phyloP scores from a whole-genome alignment of 2,797 vertebrate genomes.

The Sylvilagus floridanus region DNA sequence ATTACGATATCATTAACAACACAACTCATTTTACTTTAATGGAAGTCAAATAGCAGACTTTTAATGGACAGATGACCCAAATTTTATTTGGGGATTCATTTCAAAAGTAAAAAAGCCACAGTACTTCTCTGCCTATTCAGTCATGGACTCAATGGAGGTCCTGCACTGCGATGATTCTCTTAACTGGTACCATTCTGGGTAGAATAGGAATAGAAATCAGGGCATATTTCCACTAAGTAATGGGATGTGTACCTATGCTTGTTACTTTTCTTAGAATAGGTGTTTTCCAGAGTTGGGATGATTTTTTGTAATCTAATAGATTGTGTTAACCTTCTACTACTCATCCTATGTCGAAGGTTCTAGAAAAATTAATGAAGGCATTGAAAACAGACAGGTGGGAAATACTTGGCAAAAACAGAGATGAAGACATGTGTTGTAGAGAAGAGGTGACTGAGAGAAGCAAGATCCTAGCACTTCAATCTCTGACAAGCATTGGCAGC shows the following conservation, averaged over 20 bases:
- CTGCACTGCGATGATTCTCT: background rate
- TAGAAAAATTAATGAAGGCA: background rate
- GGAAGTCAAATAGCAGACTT: background rate
- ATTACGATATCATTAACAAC: constrained; percentile 28
- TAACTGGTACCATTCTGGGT: background rate
- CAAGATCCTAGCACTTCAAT: background rate
- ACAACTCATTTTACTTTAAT: constrained; percentile 39
- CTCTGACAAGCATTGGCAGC: background rate
- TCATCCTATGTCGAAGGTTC: background rate
- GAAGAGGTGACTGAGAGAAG: background rate
- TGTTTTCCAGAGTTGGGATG: background rate
- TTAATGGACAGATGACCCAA: constrained; percentile 10
- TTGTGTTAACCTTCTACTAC: background rate
- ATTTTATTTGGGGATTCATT: constrained; percentile 16
- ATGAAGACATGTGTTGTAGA: background rate
- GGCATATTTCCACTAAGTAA: background rate
- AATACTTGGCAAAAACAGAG: background rate
- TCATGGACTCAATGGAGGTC: background rate
- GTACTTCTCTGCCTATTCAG: background rate
- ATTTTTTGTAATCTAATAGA: background rate
- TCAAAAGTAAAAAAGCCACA: background rate
- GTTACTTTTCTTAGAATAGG: background rate
- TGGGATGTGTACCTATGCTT: background rate
- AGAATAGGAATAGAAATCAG: background rate
- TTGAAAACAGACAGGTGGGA: background rate